These are phyloP conservation scores for Ephialtes manifestator DNA, from an alignment of 2,888 invertebrate genomes.

Conservation along the genomic window DNA sequence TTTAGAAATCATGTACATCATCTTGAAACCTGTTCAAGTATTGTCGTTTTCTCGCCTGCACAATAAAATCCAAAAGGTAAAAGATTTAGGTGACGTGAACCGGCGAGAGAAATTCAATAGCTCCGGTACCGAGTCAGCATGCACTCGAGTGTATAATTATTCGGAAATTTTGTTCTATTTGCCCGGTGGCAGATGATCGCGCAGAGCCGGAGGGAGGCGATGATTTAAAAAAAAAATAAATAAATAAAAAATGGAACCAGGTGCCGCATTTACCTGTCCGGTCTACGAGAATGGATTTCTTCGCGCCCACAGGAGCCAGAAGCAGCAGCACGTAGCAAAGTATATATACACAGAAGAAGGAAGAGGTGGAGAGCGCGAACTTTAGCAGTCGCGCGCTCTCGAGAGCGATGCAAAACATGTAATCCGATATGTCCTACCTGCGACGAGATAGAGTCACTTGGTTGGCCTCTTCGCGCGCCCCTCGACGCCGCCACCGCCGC, in stretches of 20 bases:
- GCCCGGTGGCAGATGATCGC: background rate
- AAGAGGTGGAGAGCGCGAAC: conserved; percentile 36
- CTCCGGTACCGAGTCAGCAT: conserved; percentile 1
- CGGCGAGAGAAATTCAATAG: conserved; percentile 56
- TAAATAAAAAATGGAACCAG: background rate
- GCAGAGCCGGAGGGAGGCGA: background rate
- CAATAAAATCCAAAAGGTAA: background rate
- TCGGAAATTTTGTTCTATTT: conserved; percentile 49
- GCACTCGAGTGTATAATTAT: conserved; percentile 51
- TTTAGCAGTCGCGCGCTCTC: conserved; percentile 43
- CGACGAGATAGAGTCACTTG: conserved; percentile 82
- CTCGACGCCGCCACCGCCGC: background rate
- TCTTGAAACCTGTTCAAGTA: too few species aligned
- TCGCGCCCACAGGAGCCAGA: conserved; percentile 12
- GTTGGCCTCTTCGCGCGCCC: conserved; percentile 67
- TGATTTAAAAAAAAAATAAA: background rate
- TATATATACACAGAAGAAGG: background rate
- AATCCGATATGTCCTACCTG: conserved; percentile 83
- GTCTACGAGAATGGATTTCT: background rate
- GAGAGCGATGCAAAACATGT: conserved; percentile 79
- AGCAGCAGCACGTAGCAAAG: background rate
- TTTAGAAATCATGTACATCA: too few species aligned
- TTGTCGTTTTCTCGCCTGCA: too few species aligned
- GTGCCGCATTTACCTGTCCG: conserved; percentile 1
- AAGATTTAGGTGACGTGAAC: background rate